Base-by-base conservation (phyloP, 2,113 vertebrate genomes). In the Heterocephalus glaber region DNA sequence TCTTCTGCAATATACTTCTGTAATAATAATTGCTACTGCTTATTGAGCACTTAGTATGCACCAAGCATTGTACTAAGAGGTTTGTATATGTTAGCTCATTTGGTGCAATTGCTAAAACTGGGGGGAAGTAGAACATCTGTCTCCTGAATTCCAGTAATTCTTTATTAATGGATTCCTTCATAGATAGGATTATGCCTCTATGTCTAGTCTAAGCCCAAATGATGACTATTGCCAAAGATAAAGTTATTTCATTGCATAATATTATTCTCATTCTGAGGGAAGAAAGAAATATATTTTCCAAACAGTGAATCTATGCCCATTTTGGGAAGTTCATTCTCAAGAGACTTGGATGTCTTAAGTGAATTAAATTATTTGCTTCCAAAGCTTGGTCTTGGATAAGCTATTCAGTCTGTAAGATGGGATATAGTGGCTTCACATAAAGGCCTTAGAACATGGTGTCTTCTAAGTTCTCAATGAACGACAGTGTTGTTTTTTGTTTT, bases 331-430 rank as follows among this genome's bases (percentile, higher is more conserved):
- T 87, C 89, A 58, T 33, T 96, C 47, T 47, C 38, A 26, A 94
- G 41, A 16, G 12, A 90, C n/a, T 81, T 70, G 16, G 49, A 26
- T 35, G n/a, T 76, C 52, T 89, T 52, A 44, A 63, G 24, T 82
- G 65, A 93, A 90, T 94, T 80, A 90, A 92, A 88, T 93, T 20
- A 63, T 52, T 96, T 88, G n/a, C 14, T 96, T 74, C 41, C 60
- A 86, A 72, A 91, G 33, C 28, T 12, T 90, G 22, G n/a, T 87
- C 5, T 89, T 89, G 35, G 77, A 61, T 10, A 85, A 74, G 52
- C 20, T 77, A 19, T 3, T 89, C 24, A 72, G 35, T 68, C 70
- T 72, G 38, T 90, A 60, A 86, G 89, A 86, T 47, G 63, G 77
- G 30, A 56, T 38, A 79, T 49, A 16, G 58, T 35, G 20, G 54